These are phyloP conservation scores for Actenoides hombroni DNA, from an alignment of 2,113 vertebrate species.

Conservation along the genomic window DNA sequence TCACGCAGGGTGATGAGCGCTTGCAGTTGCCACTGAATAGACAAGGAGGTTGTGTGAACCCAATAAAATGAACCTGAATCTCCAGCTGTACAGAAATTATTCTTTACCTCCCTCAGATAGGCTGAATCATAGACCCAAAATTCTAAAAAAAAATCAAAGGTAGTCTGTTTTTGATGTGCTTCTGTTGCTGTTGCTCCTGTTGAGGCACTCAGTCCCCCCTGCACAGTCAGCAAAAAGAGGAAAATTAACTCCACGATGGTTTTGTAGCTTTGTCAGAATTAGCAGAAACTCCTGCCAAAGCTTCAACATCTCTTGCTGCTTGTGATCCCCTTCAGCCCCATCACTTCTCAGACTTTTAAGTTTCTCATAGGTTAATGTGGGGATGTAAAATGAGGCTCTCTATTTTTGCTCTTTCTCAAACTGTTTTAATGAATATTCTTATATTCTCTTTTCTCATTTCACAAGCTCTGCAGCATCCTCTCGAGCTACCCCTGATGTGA, in stretches of 20 bases:
- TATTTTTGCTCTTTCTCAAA: not conserved
- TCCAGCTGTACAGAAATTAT: not conserved
- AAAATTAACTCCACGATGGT: not conserved
- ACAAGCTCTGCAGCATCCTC: fast-evolving
- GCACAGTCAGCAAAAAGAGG: not conserved
- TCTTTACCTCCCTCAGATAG: not conserved
- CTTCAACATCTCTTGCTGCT: not conserved
- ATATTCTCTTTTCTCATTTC: not conserved
- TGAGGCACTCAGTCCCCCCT: not conserved
- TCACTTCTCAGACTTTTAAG: not conserved
- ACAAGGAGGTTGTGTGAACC: not conserved
- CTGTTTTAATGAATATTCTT: not conserved
- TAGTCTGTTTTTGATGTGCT: not conserved
- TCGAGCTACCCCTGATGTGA: not conserved
- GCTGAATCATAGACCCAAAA: not conserved
- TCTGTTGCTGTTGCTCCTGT: not conserved
- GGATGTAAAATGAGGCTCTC: not conserved
- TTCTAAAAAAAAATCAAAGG: not conserved
- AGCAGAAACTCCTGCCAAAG: not conserved
- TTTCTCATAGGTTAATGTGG: not conserved
- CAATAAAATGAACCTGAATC: not conserved
- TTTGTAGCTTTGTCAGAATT: not conserved
- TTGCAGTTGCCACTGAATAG: not conserved
- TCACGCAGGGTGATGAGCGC: not conserved
- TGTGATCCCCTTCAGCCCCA: not conserved